Conservation (phyloP, 2,888 invertebrate species). For the Oscheius sp. region DNA sequence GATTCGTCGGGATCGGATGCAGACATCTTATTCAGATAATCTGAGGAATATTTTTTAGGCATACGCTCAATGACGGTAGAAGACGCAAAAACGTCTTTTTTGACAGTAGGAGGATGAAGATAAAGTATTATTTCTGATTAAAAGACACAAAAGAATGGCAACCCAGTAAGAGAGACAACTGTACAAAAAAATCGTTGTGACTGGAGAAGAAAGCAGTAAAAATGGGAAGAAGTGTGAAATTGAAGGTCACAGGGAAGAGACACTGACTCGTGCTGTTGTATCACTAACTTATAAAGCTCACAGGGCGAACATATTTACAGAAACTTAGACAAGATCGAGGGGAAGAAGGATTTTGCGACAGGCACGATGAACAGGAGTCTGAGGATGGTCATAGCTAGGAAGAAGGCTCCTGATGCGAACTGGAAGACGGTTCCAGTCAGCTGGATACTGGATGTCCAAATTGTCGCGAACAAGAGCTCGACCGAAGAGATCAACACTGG, state of each 20-base stretch:
- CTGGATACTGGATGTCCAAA: slow-evolving; percentile 60
- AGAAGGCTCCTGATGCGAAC: slow-evolving; percentile 63
- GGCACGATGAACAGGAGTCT: slow-evolving; percentile 57
- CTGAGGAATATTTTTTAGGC: no score
- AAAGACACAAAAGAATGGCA: slow-evolving; percentile 22
- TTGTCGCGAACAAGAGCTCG: slow-evolving; percentile 65
- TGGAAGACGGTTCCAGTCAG: slow-evolving; percentile 62
- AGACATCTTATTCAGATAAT: no score
- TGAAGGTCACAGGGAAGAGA: slow-evolving; percentile 2
- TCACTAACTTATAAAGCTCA: slow-evolving; percentile 29
- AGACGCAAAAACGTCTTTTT: no score
- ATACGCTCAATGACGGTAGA: no score
- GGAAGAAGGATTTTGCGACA: slow-evolving; percentile 69
- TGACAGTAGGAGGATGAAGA: no score
- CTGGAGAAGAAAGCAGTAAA: slow-evolving; percentile 5
- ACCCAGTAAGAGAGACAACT: not conserved
- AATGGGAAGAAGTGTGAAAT: slow-evolving; percentile 1
- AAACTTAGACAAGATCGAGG: slow-evolving; percentile 50
- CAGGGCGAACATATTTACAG: slow-evolving; percentile 17
- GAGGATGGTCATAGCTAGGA: slow-evolving; percentile 60
- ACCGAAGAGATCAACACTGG: slow-evolving; percentile 63
- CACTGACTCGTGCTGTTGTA: not conserved
- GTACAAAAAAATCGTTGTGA: slow-evolving; percentile 10
- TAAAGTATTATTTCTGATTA: slow-evolving; percentile 3
- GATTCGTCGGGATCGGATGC: no score